Conservation (phyloP, 2,888 invertebrate species). For the Cantharis rustica region DNA sequence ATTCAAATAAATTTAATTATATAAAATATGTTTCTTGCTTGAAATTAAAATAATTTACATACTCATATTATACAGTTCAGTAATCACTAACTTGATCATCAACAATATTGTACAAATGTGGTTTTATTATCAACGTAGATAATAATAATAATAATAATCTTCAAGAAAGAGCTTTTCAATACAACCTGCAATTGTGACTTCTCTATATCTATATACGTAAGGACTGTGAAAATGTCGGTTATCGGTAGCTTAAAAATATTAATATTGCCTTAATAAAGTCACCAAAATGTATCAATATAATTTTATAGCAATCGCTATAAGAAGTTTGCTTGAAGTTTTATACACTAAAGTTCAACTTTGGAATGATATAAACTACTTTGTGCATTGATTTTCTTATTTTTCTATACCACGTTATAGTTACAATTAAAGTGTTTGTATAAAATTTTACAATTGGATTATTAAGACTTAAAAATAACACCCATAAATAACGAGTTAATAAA, state of each 20-base stretch:
- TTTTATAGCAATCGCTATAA: no score
- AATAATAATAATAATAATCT: neutral
- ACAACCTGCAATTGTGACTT: neutral
- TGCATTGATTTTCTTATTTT: no score
- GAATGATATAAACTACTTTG: no score
- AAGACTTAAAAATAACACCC: no score
- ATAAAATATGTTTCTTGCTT: neutral
- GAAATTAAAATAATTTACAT: neutral
- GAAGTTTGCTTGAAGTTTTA: no score
- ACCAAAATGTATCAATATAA: no score
- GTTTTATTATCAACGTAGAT: neutral
- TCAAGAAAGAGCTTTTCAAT: neutral
- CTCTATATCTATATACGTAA: no score
- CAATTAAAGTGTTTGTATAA: no score
- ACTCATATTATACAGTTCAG: neutral
- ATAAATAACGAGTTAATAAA: no score
- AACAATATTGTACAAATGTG: neutral
- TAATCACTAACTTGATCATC: neutral
- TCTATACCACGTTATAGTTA: no score
- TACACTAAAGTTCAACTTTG: no score
- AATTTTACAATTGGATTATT: no score
- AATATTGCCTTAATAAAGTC: neutral
- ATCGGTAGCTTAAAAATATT: neutral
- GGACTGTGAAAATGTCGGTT: neutral
- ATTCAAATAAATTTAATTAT: neutral